Base-by-base conservation (phyloP, 2,888 invertebrate species). In the Dinocampus coccinellae region DNA sequence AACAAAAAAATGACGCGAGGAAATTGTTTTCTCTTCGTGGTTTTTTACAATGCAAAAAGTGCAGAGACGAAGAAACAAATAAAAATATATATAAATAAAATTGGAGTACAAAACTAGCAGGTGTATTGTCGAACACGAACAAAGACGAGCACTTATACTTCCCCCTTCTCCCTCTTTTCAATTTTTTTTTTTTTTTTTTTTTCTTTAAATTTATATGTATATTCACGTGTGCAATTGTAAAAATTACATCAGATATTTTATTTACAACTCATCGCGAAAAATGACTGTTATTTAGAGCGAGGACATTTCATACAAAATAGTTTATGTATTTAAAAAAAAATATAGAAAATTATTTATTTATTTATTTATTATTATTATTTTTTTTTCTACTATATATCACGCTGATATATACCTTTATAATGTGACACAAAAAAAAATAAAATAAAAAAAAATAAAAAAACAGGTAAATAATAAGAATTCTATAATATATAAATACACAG, bases 261-360 rank as follows among this genome's bases (percentile, higher is more conserved):
- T 76, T 72, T 71, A 66, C 69, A 22, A 74, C 64, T 76, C 73
- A 74, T 76, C 73, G 64, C 53, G 65, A 47, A 67, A 73, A 65
- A 76, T 74, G 68, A 73, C 71, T 57, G 73, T 70, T 67, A 75
- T 76, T 73, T 60, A 66, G 61, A 42, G 39, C 26, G 36, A 24
- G 20, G 42, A 33, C 22, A 62, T 7, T 33, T 24, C 33, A 62
- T 39, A 29, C 4, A 11, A 33, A 34, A 52, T 36, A n/a, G n/a
- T n/a, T n/a, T n/a, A 2, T 4, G 26, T 26, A 16, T 20, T 26
- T 26, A 53, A 22, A 57, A 33, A 47, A 11, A 34, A 36, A 36
- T 26, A 58, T 13, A 33, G 58, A 26, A 57, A 57, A 26, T 24
- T 57, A 29, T 57, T 24, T 57, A n/a, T 13, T 11, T 29, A 13